These are phyloP conservation scores for Nibea coibor DNA, from an alignment of 2,113 vertebrate genomes.

Conservation along the genomic window DNA sequence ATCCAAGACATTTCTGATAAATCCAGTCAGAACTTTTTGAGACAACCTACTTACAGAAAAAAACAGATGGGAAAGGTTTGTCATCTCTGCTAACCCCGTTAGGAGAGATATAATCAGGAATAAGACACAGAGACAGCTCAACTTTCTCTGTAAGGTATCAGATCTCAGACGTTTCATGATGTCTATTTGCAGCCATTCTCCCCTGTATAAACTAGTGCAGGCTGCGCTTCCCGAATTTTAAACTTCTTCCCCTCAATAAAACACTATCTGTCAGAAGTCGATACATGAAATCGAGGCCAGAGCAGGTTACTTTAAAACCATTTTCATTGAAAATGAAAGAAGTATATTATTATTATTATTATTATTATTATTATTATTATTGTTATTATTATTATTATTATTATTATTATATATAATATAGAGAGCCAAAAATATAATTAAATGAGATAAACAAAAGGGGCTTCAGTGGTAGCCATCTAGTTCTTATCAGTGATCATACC, in stretches of 20 bases:
- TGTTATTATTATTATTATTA: no score
- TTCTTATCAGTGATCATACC: constrained; percentile 20
- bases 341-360: not conserved
- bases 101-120: constrained; percentile 18
- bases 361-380: no score
- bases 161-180: constrained; percentile 26
- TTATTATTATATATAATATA: no score
- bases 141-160: not conserved
- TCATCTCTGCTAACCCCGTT: not conserved
- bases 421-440: not conserved
- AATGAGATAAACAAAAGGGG: constrained; percentile 6
- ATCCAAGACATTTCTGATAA: not conserved
- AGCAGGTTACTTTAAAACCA: constrained; percentile 5
- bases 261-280: not conserved
- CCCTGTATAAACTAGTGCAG: not conserved
- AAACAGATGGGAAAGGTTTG: not conserved
- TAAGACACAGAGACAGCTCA: constrained; percentile 15
- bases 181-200: constrained; percentile 10
- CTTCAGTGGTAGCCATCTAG: constrained; percentile 23
- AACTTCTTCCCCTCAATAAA: not conserved
- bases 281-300: constrained; percentile 18
- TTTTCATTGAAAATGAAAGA: not conserved
- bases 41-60: not conserved
- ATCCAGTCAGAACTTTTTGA: constrained; percentile 4
- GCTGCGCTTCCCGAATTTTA: constrained; percentile 2